These are phyloP conservation scores for Mactromeris polynyma DNA, from an alignment of 2,888 invertebrate genomes.

Conservation along the genomic window DNA sequence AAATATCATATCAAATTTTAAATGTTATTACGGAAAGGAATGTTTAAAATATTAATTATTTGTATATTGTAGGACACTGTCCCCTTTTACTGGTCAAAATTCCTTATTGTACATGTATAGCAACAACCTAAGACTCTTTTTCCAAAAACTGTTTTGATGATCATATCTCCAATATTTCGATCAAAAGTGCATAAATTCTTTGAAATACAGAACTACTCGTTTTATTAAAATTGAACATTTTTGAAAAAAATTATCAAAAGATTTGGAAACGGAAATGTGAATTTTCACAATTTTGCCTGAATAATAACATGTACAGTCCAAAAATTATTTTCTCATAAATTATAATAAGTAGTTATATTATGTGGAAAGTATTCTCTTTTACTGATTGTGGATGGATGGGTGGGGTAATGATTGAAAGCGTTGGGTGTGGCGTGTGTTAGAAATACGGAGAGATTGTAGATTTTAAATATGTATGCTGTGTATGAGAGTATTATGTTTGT, in stretches of 20 bases:
- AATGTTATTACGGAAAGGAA: neutral
- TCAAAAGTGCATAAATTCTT: neutral
- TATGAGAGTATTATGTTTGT: neutral
- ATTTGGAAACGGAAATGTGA: too few species aligned
- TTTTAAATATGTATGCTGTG: neutral
- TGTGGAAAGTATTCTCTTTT: slow-evolving; percentile 1
- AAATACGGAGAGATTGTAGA: neutral
- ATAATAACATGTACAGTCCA: slow-evolving; percentile 4
- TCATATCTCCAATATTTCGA: neutral
- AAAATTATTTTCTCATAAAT: neutral
- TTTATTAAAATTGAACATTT: neutral
- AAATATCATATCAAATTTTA: neutral
- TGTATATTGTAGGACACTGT: slow-evolving; percentile 36
- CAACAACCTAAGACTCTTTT: neutral
- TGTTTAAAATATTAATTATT: slow-evolving; percentile 28
- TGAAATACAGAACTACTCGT: neutral
- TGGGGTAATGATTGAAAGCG: neutral
- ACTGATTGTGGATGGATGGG: neutral
- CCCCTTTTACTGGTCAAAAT: slow-evolving; percentile 32
- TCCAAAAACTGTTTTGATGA: too few species aligned
- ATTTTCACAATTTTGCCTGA: neutral
- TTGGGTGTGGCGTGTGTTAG: neutral
- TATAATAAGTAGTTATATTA: neutral
- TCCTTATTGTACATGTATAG: neutral
- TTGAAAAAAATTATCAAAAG: neutral